Percentiles rank a stretch among this genome's conserved stretches.
phyloP scores from a whole-genome alignment of 1,140 invertebrate genomes.

The Caligus rogercresseyi region DNA sequence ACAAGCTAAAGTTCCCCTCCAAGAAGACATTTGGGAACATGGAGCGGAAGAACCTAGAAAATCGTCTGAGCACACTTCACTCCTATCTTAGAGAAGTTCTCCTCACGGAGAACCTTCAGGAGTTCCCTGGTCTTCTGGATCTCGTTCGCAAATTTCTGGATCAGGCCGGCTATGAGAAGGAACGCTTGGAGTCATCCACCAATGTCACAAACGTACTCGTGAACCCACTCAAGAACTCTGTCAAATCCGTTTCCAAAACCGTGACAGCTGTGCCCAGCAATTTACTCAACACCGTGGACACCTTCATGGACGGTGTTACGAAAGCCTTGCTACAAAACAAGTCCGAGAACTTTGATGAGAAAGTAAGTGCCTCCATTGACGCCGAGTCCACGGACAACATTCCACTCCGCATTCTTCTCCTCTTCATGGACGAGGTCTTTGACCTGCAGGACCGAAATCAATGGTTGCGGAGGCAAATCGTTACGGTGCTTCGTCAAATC shows the following conservation, averaged over 20 bases:
- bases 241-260: conserved; percentile 32
- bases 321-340: conserved; percentile 26
- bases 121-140: conserved; percentile 45
- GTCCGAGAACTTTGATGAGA: conserved; percentile 2
- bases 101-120: conserved; percentile 39
- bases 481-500: conserved; percentile 56
- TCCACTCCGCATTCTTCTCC: conserved; percentile 61
- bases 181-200: conserved; percentile 9
- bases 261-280: conserved; percentile 32
- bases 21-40: conserved; percentile 90
- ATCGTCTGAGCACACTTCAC: conserved; percentile 63
- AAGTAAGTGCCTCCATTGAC: conserved; percentile 2
- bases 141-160: conserved; percentile 55
- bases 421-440: conserved; percentile 79
- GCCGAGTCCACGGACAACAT: conserved; percentile 28
- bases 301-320: conserved; percentile 54
- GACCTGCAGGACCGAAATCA: conserved; percentile 68
- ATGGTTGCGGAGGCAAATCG: conserved; percentile 63
- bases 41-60: conserved; percentile 65
- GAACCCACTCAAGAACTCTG: conserved; percentile 24
- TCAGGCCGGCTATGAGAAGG: conserved; percentile 51
- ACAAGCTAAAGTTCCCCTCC: conserved; percentile 61
- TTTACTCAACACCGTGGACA: conserved; percentile 51
- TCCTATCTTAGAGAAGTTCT: conserved; percentile 55
- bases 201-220: conserved; percentile 21